These are phyloP conservation scores for Trematomus loennbergii DNA, from an alignment of 2,113 vertebrate genomes.

Conservation along the genomic window DNA sequence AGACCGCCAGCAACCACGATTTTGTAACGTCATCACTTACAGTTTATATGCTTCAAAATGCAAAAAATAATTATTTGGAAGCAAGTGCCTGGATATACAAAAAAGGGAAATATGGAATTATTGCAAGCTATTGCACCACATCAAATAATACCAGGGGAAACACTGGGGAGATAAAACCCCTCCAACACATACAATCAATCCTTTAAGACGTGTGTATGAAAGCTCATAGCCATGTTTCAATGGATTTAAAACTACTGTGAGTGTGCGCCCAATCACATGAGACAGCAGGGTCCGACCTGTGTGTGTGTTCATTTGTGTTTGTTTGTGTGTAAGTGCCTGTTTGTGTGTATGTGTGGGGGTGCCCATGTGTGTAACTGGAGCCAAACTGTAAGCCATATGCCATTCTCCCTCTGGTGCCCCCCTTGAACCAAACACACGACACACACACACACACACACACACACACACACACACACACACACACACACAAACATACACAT, in stretches of 20 bases:
- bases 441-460: slow-evolving; percentile 24
- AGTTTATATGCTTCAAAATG: slow-evolving; percentile 39
- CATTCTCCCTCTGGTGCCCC: slow-evolving; percentile 66
- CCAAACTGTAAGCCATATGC: slow-evolving; percentile 83
- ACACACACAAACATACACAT: slow-evolving; percentile 39
- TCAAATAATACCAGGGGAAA: slow-evolving; percentile 40
- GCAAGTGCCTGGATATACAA: slow-evolving; percentile 31
- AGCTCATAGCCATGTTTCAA: slow-evolving; percentile 66
- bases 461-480: slow-evolving; percentile 22
- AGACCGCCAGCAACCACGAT: slow-evolving; percentile 37
- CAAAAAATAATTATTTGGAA: slow-evolving; percentile 18
- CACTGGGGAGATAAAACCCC: slow-evolving; percentile 41
- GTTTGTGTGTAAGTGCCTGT: slow-evolving; percentile 57
- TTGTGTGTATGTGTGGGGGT: slow-evolving; percentile 8
- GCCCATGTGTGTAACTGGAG: slow-evolving; percentile 72
- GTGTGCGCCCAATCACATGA: slow-evolving; percentile 41
- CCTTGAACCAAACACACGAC: slow-evolving; percentile 13
- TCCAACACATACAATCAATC: slow-evolving; percentile 57
- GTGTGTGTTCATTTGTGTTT: slow-evolving; percentile 57
- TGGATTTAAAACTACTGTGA: slow-evolving; percentile 51
- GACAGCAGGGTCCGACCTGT: slow-evolving; percentile 54
- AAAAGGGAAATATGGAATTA: slow-evolving; percentile 48
- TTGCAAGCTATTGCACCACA: slow-evolving; percentile 68
- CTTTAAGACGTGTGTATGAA: slow-evolving; percentile 56
- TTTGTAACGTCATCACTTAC: slow-evolving; percentile 60